phyloP scores from a whole-genome alignment of 2,113 vertebrate genomes.

The Oceanites oceanicus region DNA sequence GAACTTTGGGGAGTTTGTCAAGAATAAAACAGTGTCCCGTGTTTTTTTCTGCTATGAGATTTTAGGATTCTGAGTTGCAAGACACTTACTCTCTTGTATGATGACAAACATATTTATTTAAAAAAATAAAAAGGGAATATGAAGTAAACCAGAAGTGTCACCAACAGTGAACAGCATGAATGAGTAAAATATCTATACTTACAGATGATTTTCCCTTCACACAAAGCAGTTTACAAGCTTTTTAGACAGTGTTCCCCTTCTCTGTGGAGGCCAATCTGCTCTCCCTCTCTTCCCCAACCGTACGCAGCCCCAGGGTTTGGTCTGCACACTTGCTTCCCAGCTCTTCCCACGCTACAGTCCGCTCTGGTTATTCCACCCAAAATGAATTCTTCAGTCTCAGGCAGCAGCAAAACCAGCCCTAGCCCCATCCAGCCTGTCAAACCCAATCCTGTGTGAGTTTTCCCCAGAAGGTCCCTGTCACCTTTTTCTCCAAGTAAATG shows the following conservation, averaged over 20 bases:
- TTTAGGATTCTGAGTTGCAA: neutral
- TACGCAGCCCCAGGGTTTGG: neutral
- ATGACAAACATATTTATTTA: neutral
- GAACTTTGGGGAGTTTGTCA: neutral
- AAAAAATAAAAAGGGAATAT: neutral
- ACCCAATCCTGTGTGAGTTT: neutral
- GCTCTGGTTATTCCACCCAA: neutral
- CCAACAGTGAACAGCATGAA: neutral
- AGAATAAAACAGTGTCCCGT: neutral
- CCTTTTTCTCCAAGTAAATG: neutral
- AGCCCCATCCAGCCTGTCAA: neutral
- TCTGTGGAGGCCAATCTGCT: neutral
- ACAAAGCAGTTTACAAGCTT: neutral
- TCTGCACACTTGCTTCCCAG: neutral
- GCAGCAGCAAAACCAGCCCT: neutral
- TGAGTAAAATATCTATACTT: neutral
- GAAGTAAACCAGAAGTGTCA: neutral
- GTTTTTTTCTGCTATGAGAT: neutral
- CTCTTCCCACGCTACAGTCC: neutral
- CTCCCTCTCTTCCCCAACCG: neutral
- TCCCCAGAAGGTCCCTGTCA: neutral
- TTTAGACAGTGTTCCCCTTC: neutral
- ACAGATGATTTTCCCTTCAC: neutral
- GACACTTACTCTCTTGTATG: neutral
- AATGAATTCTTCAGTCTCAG: neutral